Conservation (phyloP, 2,113 vertebrate genomes). For the Peromyscus maniculatus region DNA sequence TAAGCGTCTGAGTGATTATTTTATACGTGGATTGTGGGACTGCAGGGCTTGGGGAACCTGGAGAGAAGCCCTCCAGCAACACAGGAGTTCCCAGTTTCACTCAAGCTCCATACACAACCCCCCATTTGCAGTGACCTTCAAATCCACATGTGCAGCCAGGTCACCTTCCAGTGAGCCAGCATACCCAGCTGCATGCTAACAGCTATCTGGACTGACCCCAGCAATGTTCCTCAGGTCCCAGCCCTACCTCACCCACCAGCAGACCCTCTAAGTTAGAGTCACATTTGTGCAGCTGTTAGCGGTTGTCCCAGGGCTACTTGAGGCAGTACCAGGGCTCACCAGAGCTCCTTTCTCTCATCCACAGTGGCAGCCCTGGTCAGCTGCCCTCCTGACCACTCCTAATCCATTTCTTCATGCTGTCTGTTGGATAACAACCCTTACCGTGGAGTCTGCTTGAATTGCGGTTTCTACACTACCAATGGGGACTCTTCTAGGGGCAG, state of each 20-base stretch:
- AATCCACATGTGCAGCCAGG: neutral
- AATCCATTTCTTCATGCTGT: neutral
- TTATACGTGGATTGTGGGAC: too few species aligned
- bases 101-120: neutral
- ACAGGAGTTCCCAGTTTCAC: too few species aligned
- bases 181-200: neutral
- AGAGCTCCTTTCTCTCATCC: neutral
- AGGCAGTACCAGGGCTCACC: neutral
- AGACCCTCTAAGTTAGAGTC: neutral
- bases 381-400: neutral
- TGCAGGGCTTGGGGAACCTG: too few species aligned
- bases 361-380: neutral
- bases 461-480: neutral
- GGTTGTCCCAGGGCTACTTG: neutral
- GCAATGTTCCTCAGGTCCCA: neutral
- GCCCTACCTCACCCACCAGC: neutral
- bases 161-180: neutral
- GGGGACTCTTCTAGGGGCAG: neutral
- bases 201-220: neutral
- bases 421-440: neutral
- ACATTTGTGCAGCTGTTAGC: neutral
- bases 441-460: constrained; percentile 24
- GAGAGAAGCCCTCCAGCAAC: too few species aligned
- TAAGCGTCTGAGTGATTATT: too few species aligned
- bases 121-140: neutral